phyloP scores from a whole-genome alignment of 2,888 invertebrate genomes.

The Pasiphila rectangulata region DNA sequence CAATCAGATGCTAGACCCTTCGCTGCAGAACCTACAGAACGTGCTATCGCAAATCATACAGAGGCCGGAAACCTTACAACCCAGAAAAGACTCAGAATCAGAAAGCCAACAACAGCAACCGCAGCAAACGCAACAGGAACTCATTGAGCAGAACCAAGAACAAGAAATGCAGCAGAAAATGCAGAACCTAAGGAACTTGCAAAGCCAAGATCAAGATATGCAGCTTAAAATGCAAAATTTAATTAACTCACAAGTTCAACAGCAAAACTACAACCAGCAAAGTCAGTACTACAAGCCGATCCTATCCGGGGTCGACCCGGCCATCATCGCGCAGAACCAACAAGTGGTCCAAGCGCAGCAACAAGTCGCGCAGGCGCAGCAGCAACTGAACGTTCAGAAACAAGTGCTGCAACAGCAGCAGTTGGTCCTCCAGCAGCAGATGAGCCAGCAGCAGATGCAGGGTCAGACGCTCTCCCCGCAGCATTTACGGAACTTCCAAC shows the following conservation, averaged over 20 bases:
- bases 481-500: constrained; percentile 65
- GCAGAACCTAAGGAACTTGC: constrained; percentile 57
- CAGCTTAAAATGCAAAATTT: constrained; percentile 61
- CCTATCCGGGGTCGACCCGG: constrained; percentile 56
- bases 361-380: constrained; percentile 69
- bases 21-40: constrained; percentile 74
- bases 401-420: constrained; percentile 74
- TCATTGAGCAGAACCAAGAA: constrained; percentile 20
- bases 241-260: constrained; percentile 57
- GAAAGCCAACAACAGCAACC: constrained; percentile 56
- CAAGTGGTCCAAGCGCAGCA: constrained; percentile 74
- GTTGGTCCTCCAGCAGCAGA: constrained; percentile 73
- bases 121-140: constrained; percentile 39
- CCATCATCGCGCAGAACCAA: constrained; percentile 65
- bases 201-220: constrained; percentile 31
- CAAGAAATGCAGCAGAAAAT: constrained; percentile 50
- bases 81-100: constrained; percentile 68
- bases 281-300: constrained; percentile 60
- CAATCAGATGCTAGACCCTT: constrained; percentile 73
- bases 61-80: constrained; percentile 64
- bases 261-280: constrained; percentile 57
- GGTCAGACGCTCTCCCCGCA: constrained; percentile 75
- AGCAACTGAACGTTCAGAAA: constrained; percentile 73
- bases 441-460: constrained; percentile 68
- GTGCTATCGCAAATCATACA: constrained; percentile 73